Evolutionary conservation across 2,888 invertebrate genomes (phyloP), one percentile per base, ranked within the genome.

Genomic region (Drosophila neutralis): DNA sequence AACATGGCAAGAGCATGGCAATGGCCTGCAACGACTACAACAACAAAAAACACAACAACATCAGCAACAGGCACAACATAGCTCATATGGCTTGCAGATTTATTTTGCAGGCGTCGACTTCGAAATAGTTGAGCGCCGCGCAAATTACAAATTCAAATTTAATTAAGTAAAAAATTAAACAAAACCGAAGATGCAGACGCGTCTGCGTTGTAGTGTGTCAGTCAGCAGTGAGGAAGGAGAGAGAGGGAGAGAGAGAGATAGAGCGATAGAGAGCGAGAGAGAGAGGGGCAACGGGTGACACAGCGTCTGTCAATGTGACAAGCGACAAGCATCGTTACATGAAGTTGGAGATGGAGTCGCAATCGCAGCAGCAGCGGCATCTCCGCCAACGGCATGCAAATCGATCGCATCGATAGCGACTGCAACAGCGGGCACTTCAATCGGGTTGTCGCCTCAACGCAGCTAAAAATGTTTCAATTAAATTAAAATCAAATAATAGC

Each of bases 61-160:
- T 48, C 54, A 65, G 65, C 64, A 70, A 60, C 67, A 67, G 38
- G 38, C 45, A 31, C 53, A 62, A 71, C 82, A 79, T 80, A 69
- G 88, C 82, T 80, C 84, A 87, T 87, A 84, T 87, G 84, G 84
- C 84, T 76, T 79, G 89, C 89, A 86, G 87, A 88, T 85, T 85
- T 86, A 77, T 85, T 79, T 78, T 58, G 79, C 66, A 68, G 66
- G 78, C 74, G 71, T 80, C 79, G 75, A 63, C 81, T 69, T 80
- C 71, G 74, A 73, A 80, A 85, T 87, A 87, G 84, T 83, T 77
- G 87, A 80, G 69, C 67, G 67, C 66, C 56, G 80, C 80, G 81
- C 82, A 87, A 89, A 89, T 87, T 87, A 87, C 87, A 89, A 89
- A 87, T 87, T 87, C 87, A 87, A 87, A 87, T 87, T 87, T 87